Percentiles rank a stretch among this genome's conserved stretches.
Evolutionary conservation across 2,797 vertebrate species (phyloP).

Genomic region (Intellagama lesueurii): DNA sequence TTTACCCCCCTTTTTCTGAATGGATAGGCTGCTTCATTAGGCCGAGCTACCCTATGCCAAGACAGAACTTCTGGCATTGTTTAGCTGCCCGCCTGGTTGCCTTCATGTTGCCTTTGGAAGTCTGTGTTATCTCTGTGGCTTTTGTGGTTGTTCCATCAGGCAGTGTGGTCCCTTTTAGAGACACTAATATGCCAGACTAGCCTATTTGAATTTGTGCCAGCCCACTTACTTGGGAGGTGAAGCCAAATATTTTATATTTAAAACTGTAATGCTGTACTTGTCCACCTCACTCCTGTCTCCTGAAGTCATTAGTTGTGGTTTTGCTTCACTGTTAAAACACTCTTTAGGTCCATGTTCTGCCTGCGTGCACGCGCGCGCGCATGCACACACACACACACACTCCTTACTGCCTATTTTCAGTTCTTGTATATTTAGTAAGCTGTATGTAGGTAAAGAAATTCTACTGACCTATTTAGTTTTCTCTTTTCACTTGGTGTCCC

Average conservation of each 20-base stretch:
- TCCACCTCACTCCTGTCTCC: slow-evolving; percentile 84
- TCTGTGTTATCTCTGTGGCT: slow-evolving; percentile 77
- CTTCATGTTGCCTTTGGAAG: slow-evolving; percentile 82
- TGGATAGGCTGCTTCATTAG: slow-evolving; percentile 56
- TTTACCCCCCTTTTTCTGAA: slow-evolving; percentile 23
- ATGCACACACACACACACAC: slow-evolving; percentile 5
- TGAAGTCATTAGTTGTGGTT: slow-evolving; percentile 84
- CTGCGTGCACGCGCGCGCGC: neutral
- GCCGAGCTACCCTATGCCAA: slow-evolving; percentile 50
- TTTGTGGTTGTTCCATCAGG: slow-evolving; percentile 84
- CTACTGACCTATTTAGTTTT: slow-evolving; percentile 71
- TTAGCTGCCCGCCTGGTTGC: slow-evolving; percentile 74
- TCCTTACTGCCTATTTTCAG: slow-evolving; percentile 67
- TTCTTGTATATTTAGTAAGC: slow-evolving; percentile 71
- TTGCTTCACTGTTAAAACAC: slow-evolving; percentile 82
- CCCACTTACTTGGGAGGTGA: slow-evolving; percentile 79
- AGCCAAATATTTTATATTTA: slow-evolving; percentile 85
- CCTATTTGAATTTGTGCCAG: slow-evolving; percentile 82
- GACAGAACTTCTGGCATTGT: slow-evolving; percentile 66
- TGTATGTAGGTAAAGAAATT: slow-evolving; percentile 61
- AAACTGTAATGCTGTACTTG: slow-evolving; percentile 78
- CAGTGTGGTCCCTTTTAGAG: slow-evolving; percentile 84
- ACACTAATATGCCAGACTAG: slow-evolving; percentile 78
- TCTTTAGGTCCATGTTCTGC: slow-evolving; percentile 57
- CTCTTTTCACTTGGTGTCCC: slow-evolving; percentile 29